phyloP scores from a whole-genome alignment of 2,113 vertebrate species.

The Caloenas nicobarica region DNA sequence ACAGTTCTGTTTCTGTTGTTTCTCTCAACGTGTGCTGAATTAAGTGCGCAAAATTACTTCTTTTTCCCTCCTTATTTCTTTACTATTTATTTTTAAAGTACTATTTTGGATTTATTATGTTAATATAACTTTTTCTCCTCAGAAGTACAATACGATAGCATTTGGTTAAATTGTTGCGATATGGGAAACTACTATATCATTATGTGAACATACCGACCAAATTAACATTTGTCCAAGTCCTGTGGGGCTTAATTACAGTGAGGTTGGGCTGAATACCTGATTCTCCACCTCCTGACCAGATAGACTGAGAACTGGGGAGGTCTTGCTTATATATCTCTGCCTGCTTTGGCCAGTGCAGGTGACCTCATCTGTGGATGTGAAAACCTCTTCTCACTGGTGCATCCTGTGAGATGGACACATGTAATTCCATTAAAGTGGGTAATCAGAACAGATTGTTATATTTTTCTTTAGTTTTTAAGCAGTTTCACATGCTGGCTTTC shows the following conservation, averaged over 20 bases:
- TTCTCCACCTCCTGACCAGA: background rate
- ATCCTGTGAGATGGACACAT: background rate
- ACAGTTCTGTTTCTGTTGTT: background rate
- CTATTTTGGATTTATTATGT: background rate
- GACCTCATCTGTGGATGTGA: background rate
- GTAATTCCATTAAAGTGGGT: background rate
- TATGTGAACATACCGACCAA: background rate
- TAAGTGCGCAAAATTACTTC: background rate
- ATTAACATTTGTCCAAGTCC: background rate
- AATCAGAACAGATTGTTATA: background rate
- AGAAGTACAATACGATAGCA: background rate
- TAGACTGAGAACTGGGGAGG: background rate
- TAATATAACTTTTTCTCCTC: background rate
- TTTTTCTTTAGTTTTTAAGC: background rate
- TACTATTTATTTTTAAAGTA: background rate
- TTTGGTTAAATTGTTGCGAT: background rate
- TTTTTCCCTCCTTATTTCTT: background rate
- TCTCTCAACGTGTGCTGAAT: background rate
- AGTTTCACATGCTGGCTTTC: background rate
- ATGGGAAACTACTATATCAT: background rate
- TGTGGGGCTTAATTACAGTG: background rate
- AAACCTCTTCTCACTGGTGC: background rate
- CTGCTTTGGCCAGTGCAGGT: background rate
- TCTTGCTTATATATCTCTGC: background rate
- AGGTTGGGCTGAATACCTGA: background rate